Percentiles rank a stretch among this genome's conserved stretches.
Evolutionary conservation across 2,888 invertebrate species (phyloP).

Genomic region (Drosophila picticornis): DNA sequence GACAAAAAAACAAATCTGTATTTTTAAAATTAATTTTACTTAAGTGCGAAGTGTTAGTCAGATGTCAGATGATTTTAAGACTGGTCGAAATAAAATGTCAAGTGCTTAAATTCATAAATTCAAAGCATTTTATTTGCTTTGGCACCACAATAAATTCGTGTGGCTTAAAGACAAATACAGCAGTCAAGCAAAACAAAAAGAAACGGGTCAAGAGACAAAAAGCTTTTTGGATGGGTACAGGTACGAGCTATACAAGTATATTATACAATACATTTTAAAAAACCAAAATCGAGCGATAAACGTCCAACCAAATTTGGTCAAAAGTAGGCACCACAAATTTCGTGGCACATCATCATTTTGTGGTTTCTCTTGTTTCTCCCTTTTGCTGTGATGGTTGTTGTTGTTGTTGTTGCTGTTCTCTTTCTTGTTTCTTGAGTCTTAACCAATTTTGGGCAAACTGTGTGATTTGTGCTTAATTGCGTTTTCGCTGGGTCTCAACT

Average conservation of each 20-base stretch:
- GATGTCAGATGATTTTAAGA: constrained; percentile 24
- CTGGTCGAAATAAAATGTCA: constrained; percentile 49
- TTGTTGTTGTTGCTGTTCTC: constrained; percentile 41
- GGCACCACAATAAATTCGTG: constrained; percentile 41
- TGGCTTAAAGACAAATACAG: constrained; percentile 38
- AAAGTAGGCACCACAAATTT: constrained; percentile 82
- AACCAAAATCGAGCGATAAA: constrained; percentile 55
- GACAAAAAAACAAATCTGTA: neutral
- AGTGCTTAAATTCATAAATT: constrained; percentile 54
- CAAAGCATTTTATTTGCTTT: constrained; percentile 44
- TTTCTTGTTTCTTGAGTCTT: constrained; percentile 45
- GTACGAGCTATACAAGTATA: constrained; percentile 61
- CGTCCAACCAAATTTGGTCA: constrained; percentile 70
- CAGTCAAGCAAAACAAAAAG: constrained; percentile 14
- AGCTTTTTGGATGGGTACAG: constrained; percentile 40
- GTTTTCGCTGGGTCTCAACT: constrained; percentile 54
- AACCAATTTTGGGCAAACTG: constrained; percentile 60
- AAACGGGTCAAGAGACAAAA: constrained; percentile 79
- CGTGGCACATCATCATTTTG: constrained; percentile 44
- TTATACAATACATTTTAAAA: constrained; percentile 52
- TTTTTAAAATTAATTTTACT: neutral
- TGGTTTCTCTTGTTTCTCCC: constrained; percentile 43
- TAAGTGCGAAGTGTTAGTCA: constrained; percentile 21
- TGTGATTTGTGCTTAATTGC: constrained; percentile 71
- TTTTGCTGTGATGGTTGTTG: constrained; percentile 23